Base-by-base conservation (phyloP, 2,888 invertebrate genomes). In the Carpatolechia fugitivella region DNA sequence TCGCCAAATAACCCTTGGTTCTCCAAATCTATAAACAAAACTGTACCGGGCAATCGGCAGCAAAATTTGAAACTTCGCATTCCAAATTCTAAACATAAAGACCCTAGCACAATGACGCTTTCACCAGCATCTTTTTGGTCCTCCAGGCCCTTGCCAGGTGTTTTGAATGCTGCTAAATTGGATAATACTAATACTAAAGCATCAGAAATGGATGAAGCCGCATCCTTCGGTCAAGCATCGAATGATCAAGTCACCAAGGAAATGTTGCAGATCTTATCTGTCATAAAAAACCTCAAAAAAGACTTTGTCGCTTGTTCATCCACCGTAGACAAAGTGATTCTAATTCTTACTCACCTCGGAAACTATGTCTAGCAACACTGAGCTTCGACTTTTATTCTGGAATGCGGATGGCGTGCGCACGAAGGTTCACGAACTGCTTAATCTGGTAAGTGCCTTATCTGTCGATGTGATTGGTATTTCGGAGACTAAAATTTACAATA, bases 281-380 rank as follows among this genome's bases (percentile, higher is more conserved):
- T 54, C 5, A 56, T 58, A 2, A 50, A 55, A 44, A 49, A 35
- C 1, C 20, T 61, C 8, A 61, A 59, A 10, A 13, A 16, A 2
- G 31, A 59, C 35, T 59, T 58, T 44, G 1, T 13, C 30, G 18
- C 30, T 16, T 59, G 58, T 50, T 35, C 38, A 10, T n/a, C 30
- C 5, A 52, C 40, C 30, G 8, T 52, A 6, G 52, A 52, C 6
- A 52, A 52, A 41, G 52, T 58, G 0, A 51, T 58, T n/a, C 44
- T 61, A 29, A 46, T 61, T 1, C 24, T 57, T 1, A 57, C 36
- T 16, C 55, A 56, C 41, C 48, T 44, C 29, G 54, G 56, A 38
- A 41, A 51, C 11, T 56, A 53, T 54, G 46, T 56, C 24, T 52
- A 18, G 20, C 3, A 7, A 40, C 0, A 10, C 40, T 18, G 14